Base-by-base conservation (phyloP, 1,140 invertebrate species). In the Meloidogyne chitwoodi region DNA sequence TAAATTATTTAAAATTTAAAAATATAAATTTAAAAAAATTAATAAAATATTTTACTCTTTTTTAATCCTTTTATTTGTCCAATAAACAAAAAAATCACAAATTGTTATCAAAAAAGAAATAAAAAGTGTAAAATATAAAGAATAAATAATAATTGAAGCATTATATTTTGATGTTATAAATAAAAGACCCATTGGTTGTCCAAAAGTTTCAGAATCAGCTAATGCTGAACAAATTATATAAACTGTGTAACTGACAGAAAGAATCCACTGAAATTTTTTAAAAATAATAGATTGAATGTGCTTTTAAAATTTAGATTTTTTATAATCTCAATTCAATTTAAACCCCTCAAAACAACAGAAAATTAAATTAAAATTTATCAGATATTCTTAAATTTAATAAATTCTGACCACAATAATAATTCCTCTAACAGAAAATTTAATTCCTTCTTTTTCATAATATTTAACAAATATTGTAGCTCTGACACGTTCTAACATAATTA, bases 381-480 rank as follows among this genome's bases (percentile, higher is more conserved):
- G n/a, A n/a, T n/a, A n/a, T n/a, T n/a, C n/a, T n/a, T n/a, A n/a
- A n/a, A n/a, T n/a, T n/a, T n/a, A n/a, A n/a, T n/a, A n/a, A n/a
- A n/a, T n/a, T n/a, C n/a, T n/a, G n/a, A 63, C 26, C 34, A 29
- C 44, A 31, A 72, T 22, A 72, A 34, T 22, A 19, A 48, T 31
- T 19, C n/a, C 56, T 31, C 56, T 22, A 61, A 22, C 69, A 48
- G 63, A 1, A 48, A 72, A 61, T 11, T 29, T 16, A 10, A 48
- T 44, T 26, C 69, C 48, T 19, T 22, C 69, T n/a, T 22, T 72
- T 72, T 72, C 69, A 61, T 72, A 72, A 24, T 72, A 10, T 10
- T 26, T 34, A 48, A 62, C 69, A 11, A 72, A 72, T 27, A 72
- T 22, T 22, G 69, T 72, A 10, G 69, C 69, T 0, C 69, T 19